A percentile compares a stretch with the other conserved stretches of the same genome.
Conservation (phyloP, 1,140 invertebrate genomes). For the Zaprionus vittiger region DNA sequence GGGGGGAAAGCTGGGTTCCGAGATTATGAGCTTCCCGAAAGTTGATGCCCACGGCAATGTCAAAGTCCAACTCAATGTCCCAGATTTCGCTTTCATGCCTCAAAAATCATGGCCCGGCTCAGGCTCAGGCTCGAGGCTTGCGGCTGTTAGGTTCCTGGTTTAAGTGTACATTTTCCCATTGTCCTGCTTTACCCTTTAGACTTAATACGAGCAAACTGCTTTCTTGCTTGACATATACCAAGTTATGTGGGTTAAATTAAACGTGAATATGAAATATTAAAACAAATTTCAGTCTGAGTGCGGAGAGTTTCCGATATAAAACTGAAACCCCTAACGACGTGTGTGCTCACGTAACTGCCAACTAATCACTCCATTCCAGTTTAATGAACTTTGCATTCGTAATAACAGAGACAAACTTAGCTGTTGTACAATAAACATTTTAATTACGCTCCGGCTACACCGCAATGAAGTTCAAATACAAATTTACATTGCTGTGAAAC, state of each 20-base stretch:
- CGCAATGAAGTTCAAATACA: not conserved
- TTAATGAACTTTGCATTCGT: not conserved
- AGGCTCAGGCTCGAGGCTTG: not conserved
- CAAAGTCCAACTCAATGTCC: constrained; percentile 56
- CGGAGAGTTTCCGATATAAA: not conserved
- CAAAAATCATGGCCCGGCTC: constrained; percentile 33
- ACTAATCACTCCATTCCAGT: not conserved
- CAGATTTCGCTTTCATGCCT: constrained; percentile 62
- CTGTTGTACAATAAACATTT: not conserved
- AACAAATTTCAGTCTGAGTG: not conserved
- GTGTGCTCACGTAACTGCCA: not conserved
- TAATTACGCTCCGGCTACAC: not conserved
- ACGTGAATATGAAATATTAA: not conserved
- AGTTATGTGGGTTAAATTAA: not conserved
- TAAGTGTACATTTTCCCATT: constrained; percentile 44
- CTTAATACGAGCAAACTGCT: not conserved
- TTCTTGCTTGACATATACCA: not conserved
- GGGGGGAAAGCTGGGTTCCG: not conserved
- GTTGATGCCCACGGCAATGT: constrained; percentile 52
- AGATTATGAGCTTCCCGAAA: constrained; percentile 35
- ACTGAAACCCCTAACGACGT: not conserved
- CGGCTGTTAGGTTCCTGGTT: constrained; percentile 22
- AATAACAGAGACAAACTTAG: not conserved
- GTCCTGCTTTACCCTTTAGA: constrained; percentile 32
- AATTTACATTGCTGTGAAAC: not conserved